These are phyloP conservation scores for Leucania comma DNA, from an alignment of 2,888 invertebrate genomes.

Conservation along the genomic window DNA sequence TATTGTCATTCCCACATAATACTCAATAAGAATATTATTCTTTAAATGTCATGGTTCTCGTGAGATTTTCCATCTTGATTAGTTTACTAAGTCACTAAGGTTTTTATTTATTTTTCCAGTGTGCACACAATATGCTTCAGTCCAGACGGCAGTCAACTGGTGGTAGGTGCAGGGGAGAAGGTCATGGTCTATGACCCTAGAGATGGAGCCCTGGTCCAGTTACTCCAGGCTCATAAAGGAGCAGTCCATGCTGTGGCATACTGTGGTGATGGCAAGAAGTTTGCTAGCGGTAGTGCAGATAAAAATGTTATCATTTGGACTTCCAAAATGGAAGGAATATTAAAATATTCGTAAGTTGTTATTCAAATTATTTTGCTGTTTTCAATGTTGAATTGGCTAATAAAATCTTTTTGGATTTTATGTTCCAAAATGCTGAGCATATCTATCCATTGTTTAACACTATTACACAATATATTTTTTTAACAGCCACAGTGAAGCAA, in stretches of 20 bases:
- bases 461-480: conserved; percentile 4
- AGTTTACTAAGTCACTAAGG: not conserved
- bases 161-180: conserved; percentile 98
- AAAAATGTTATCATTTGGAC: conserved; percentile 99
- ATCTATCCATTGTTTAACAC: not conserved
- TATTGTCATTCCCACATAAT: not conserved
- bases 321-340: conserved; percentile 97
- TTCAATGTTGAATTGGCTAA: not conserved
- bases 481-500: conserved; percentile 97
- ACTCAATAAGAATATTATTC: not conserved
- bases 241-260: conserved; percentile 97
- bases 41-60: not conserved
- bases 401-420: not conserved
- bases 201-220: conserved; percentile 97
- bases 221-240: conserved; percentile 98
- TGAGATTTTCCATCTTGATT: not conserved
- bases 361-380: not conserved
- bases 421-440: not conserved
- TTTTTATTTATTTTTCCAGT: conserved; percentile 87
- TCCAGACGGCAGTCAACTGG: conserved; percentile 98
- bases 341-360: conserved; percentile 97
- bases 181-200: conserved; percentile 98
- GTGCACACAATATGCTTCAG: conserved; percentile 98
- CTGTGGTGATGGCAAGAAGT: conserved; percentile 98
- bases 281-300: conserved; percentile 99